Evolutionary conservation across 92 coral and sea anemone genomes (phyloP).

Genomic region (Desmophyllum pertusum): DNA sequence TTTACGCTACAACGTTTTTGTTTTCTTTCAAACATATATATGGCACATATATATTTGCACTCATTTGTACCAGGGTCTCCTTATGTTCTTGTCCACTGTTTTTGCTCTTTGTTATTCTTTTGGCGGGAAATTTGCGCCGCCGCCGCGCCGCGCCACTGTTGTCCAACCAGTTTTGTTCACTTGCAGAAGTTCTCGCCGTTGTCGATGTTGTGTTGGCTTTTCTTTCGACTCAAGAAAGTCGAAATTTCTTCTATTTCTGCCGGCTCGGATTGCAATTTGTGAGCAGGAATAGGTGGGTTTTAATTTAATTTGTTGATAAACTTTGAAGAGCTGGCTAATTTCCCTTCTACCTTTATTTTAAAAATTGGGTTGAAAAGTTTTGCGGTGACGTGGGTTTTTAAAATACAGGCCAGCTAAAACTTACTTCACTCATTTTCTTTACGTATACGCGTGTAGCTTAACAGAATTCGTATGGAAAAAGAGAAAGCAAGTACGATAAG

Average conservation of each 20-base stretch:
- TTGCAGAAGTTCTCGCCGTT: background rate
- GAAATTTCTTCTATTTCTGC: background rate
- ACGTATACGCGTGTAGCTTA: background rate
- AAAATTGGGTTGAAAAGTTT: too few relatives aligned
- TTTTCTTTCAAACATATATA: too few relatives aligned
- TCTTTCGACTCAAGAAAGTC: background rate
- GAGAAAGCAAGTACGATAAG: constrained; percentile 8
- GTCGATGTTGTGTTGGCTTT: background rate
- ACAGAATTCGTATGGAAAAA: constrained; percentile 27
- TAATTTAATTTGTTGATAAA: background rate
- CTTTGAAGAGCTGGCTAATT: too few relatives aligned
- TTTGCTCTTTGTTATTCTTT: too few relatives aligned
- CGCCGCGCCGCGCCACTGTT: background rate
- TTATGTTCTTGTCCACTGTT: too few relatives aligned
- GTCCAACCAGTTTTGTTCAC: background rate
- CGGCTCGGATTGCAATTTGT: background rate
- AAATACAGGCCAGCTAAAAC: too few relatives aligned
- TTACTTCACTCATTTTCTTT: background rate
- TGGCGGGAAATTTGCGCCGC: constrained; percentile 35
- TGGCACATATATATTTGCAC: too few relatives aligned
- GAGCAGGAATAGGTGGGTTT: background rate
- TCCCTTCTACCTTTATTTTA: too few relatives aligned
- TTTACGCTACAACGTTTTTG: too few relatives aligned
- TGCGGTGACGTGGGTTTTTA: too few relatives aligned
- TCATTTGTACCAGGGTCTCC: too few relatives aligned